A percentile compares a stretch with the other conserved stretches of the same genome.
Evolutionary conservation across 2,113 vertebrate genomes (phyloP).

Genomic region (Sturnus vulgaris): DNA sequence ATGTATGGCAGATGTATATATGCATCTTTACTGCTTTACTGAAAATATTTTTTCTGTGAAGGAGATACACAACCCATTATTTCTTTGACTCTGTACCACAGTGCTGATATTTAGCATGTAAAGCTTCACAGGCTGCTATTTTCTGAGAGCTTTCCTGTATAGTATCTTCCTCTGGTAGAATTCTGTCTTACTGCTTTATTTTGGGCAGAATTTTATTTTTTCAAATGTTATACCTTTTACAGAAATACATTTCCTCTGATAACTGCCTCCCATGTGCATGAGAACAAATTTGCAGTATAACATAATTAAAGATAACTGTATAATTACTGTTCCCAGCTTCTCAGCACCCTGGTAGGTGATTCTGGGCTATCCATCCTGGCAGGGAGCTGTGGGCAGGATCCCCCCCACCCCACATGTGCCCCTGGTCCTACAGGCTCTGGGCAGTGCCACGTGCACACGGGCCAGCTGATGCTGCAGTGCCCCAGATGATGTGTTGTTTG

Average conservation of each 20-base stretch:
- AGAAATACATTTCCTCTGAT: background rate
- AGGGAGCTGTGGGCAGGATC: slow-evolving; percentile 4
- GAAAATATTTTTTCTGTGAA: background rate
- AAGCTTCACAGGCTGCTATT: background rate
- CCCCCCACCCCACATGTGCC: rapidly evolving
- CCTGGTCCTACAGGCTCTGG: background rate
- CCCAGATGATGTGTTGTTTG: background rate
- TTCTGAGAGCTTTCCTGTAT: background rate
- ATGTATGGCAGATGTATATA: background rate
- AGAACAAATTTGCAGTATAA: background rate
- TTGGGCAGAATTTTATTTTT: background rate
- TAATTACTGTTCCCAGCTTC: background rate
- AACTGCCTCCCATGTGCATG: background rate
- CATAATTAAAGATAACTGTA: background rate
- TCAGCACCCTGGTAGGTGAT: background rate
- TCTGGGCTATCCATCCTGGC: background rate
- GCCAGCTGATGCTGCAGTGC: background rate
- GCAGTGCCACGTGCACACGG: rapidly evolving
- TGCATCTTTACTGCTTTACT: background rate
- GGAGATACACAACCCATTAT: background rate
- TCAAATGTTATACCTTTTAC: background rate
- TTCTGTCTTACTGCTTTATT: background rate
- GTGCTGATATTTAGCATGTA: background rate
- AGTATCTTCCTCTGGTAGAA: background rate
- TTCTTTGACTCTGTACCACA: background rate